Base-by-base conservation (phyloP, 1,140 invertebrate species). In the Scylla paramamosain region DNA sequence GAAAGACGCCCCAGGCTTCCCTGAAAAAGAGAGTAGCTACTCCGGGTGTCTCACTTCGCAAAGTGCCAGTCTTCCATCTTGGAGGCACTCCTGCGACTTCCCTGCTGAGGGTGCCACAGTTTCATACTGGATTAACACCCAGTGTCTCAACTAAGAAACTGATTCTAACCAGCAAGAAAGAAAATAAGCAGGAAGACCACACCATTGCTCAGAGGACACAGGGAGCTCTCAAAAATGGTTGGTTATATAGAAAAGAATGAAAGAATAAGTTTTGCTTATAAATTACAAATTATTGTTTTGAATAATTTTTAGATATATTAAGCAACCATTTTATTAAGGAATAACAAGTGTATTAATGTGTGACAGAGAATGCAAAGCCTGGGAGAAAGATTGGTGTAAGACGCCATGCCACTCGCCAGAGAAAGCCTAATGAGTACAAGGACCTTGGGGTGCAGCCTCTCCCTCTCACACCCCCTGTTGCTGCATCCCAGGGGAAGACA, bases 51-150 rank as follows among this genome's bases (percentile, higher is more conserved):
- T 91, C 89, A 25, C 1, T 32, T 10, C 67, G 45, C 8, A 95
- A 95, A 46, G 39, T 52, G 4, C 89, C 77, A 32, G 59, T 90
- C n/a, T 95, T 95, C 14, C 67, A 86, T 45, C 31, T 91, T 31
- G 94, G 94, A 91, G 94, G 83, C 20, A 95, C 94, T 20, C 94
- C 94, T 14, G 48, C 39, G 3, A 86, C 90, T 25, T 45, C 93
- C 1, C 16, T 91, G 25, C 32, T 52, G 10, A n/a, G 52, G 77
- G 12, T 95, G 4, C 89, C 90, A 84, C 46, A 46, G 12, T 94
- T 95, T 59, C 82, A 59, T 83, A 52, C 89, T 45, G 82, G 94
- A 10, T 28, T 86, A 16, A 95, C 94, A 7, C 94, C 94, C 3
- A 48, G 16, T 12, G 32, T 39, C 0, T 86, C 93, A 4, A 29